Conservation (phyloP, 35 echinoderm and acorn worm genomes). For the Lytechinus variegatus region DNA sequence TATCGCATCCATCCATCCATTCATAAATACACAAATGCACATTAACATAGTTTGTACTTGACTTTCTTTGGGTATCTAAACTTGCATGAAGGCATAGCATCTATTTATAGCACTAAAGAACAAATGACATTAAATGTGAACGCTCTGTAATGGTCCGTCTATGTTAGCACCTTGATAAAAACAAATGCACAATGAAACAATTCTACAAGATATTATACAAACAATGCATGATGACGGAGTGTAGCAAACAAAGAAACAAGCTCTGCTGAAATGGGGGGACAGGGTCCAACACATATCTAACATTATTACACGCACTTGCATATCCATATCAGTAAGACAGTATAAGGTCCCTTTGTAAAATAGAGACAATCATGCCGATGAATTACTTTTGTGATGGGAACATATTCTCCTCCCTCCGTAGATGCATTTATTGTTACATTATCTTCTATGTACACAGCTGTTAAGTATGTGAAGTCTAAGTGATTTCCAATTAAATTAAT, state of each 20-base stretch:
- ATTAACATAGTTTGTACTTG: background rate
- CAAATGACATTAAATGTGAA: background rate
- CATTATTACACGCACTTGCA: background rate
- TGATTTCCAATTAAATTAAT: background rate
- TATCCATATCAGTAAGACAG: background rate
- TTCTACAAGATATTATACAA: background rate
- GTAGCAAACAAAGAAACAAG: background rate
- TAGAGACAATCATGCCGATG: background rate
- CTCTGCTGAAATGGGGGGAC: background rate
- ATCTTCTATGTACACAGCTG: background rate
- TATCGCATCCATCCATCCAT: background rate
- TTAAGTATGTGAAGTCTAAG: background rate
- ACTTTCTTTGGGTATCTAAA: background rate
- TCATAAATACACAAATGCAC: slow-evolving; percentile 5
- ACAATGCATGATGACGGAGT: background rate
- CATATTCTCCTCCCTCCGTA: background rate
- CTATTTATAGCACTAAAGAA: background rate
- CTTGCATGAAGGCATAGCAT: background rate
- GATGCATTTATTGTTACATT: background rate
- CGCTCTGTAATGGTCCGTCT: background rate
- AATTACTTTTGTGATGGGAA: background rate
- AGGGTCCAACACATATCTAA: background rate
- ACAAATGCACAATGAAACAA: background rate
- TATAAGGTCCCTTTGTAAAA: background rate
- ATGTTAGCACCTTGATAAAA: background rate